Percentiles rank a stretch among this genome's conserved stretches.
phyloP scores from a whole-genome alignment of 1,140 invertebrate genomes.

The Zelostemma sp. region DNA sequence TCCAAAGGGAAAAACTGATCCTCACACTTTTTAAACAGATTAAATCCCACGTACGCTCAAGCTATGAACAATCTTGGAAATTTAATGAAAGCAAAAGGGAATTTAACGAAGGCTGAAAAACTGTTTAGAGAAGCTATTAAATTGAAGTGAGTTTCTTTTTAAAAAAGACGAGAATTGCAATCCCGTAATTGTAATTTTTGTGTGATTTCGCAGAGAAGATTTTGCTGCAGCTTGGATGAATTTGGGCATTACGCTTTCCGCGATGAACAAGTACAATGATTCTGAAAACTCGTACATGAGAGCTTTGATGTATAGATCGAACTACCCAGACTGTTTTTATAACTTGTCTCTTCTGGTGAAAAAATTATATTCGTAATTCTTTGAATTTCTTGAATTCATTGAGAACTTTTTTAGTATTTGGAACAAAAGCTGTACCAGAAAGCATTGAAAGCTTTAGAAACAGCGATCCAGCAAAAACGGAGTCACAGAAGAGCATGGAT shows the following conservation, averaged over 20 bases:
- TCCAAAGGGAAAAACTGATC: too few relatives aligned
- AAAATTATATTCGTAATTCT: not conserved
- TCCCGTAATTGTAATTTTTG: constrained; percentile 19
- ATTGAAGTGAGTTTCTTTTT: constrained; percentile 74
- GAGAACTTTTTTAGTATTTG: constrained; percentile 72
- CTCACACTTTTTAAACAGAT: constrained; percentile 61
- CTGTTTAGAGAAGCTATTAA: constrained; percentile 82
- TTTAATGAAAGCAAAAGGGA: constrained; percentile 81
- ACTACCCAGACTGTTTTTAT: constrained; percentile 94
- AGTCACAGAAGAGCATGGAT: constrained; percentile 90
- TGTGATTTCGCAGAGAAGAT: constrained; percentile 74
- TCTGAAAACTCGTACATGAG: constrained; percentile 85
- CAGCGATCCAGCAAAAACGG: constrained; percentile 83
- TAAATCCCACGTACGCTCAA: constrained; percentile 94
- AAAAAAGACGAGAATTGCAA: too few relatives aligned
- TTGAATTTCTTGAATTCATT: constrained; percentile 13
- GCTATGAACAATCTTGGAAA: constrained; percentile 98
- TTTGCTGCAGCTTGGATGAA: constrained; percentile 99
- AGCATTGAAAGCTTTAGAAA: constrained; percentile 81
- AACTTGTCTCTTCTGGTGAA: constrained; percentile 92
- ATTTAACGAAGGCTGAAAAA: constrained; percentile 81
- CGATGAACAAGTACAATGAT: constrained; percentile 78
- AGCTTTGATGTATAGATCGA: constrained; percentile 80
- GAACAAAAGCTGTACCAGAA: constrained; percentile 73
- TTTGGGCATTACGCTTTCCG: constrained; percentile 90